Conservation (phyloP, 1,140 invertebrate species). For the Lepidurus couesii region DNA sequence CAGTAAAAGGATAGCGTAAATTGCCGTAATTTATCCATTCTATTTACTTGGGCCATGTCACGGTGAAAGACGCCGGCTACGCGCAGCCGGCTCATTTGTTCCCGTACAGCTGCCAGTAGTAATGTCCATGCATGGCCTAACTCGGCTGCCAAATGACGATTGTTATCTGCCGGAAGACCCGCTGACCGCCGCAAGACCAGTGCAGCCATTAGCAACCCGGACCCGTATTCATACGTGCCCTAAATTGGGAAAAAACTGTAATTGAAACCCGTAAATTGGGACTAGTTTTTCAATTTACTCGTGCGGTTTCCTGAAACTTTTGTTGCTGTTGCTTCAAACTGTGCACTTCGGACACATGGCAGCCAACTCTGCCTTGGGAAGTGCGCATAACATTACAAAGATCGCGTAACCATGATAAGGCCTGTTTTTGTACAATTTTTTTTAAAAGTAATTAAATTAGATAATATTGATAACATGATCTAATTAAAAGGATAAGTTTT, state of each 20-base stretch:
- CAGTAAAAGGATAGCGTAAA: background rate
- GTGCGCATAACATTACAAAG: conserved; percentile 62
- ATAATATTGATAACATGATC: background rate
- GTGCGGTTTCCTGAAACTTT: conserved; percentile 68
- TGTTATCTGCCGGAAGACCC: conserved; percentile 56
- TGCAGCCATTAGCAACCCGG: conserved; percentile 66
- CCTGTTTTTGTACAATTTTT: conserved; percentile 47
- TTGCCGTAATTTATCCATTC: background rate
- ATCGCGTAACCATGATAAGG: conserved; percentile 66
- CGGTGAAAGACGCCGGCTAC: conserved; percentile 68
- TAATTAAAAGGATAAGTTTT: background rate
- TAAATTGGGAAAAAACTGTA: conserved; percentile 41
- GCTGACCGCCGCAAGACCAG: conserved; percentile 65
- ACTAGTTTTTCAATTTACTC: conserved; percentile 47
- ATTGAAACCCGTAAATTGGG: conserved; percentile 28
- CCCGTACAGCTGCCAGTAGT: conserved; percentile 62
- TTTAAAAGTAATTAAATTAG: conserved; percentile 31
- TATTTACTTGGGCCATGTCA: conserved; percentile 34
- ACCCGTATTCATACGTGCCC: conserved; percentile 73
- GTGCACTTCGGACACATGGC: conserved; percentile 64
- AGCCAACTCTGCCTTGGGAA: conserved; percentile 64
- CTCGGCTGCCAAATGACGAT: conserved; percentile 50
- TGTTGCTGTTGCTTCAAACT: conserved; percentile 67
- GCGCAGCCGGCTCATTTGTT: conserved; percentile 66
- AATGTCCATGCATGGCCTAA: conserved; percentile 63